Base-by-base conservation (phyloP, 53 echinoderm and acorn worm genomes). In the Hippasteria phrygiana region DNA sequence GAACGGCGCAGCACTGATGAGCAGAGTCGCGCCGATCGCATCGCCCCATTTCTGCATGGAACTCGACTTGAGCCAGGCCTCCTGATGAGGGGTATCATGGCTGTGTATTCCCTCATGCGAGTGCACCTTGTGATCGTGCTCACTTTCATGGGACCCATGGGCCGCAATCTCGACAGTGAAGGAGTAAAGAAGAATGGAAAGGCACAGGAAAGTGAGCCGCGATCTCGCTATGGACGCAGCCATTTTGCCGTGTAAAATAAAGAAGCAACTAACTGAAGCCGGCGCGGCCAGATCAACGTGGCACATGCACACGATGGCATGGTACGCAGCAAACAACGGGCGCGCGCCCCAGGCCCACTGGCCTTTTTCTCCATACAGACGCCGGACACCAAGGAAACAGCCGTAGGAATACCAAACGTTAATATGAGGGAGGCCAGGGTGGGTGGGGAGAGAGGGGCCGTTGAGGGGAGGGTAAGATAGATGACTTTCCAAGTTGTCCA, bases 1-100 rank as follows among this genome's bases (percentile, higher is more conserved):
- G 87, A 95, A 97, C 4, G 97, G 97, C 5, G 97, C 97, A 31
- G 97, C 97, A 41, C 95, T 95, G 41, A 97, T 97, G 87, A 97
- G 71, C 24, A 97, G 66, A 7, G 97, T 97, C 6, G 97, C 95
- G 6, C 97, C 97, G 66, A 97, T 95, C 26, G 97, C 97, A 71
- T 97, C 95, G 27, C 75, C 80, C 97, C 97, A 97, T 48, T 73
- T 81, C 59, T 67, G 81, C 81, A 72, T 71, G 13, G 85, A 85
- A 37, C n/a, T 70, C 11, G 81, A 78, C 45, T 81, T 63, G 0
- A 31, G 11, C 10, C 4, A 5, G 37, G 71, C 29, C 36, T 26
- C 47, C 35, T 67, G 33, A 10, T 17, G 56, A 11, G 85, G 53
- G 11, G 43, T 66, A 66, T 82, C 82, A 29, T 82, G 82, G 27